phyloP scores from a whole-genome alignment of 2,113 vertebrate species.

The Paradoxurus hermaphroditus region DNA sequence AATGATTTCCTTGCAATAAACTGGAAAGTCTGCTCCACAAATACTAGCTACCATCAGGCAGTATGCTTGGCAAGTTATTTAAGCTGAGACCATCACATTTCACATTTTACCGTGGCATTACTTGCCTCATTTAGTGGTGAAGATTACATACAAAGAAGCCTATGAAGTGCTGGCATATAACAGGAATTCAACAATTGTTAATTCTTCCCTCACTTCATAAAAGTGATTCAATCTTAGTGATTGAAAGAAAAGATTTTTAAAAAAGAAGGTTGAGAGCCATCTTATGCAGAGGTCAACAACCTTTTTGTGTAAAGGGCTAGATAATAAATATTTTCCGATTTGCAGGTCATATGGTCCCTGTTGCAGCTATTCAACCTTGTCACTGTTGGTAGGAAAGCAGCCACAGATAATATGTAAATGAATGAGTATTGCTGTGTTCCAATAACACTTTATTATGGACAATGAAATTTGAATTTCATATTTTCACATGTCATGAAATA shows the following conservation, averaged over 20 bases:
- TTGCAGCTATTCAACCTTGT: not conserved
- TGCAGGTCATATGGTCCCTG: not conserved
- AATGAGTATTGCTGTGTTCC: not conserved
- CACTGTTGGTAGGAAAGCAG: not conserved
- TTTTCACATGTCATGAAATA: not conserved
- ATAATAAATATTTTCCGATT: not conserved
- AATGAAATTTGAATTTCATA: slow-evolving; percentile 23
- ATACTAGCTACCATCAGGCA: not conserved
- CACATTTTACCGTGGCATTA: not conserved
- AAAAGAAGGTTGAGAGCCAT: not conserved
- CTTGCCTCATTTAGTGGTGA: not conserved
- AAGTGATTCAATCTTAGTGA: not conserved
- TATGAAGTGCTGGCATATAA: not conserved
- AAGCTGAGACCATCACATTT: not conserved
- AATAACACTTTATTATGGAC: not conserved
- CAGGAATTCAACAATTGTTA: not conserved
- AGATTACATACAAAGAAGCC: not conserved
- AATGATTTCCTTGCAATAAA: not conserved
- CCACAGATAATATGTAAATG: not conserved
- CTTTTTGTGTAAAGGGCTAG: not conserved
- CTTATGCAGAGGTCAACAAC: not conserved
- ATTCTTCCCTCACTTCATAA: not conserved
- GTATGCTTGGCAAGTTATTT: not conserved
- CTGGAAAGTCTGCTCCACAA: not conserved
- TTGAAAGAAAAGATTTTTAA: not conserved